A percentile compares a stretch with the other conserved stretches of the same genome.
Conservation (phyloP, 1,140 invertebrate genomes). For the Drosophila nigromelanica region DNA sequence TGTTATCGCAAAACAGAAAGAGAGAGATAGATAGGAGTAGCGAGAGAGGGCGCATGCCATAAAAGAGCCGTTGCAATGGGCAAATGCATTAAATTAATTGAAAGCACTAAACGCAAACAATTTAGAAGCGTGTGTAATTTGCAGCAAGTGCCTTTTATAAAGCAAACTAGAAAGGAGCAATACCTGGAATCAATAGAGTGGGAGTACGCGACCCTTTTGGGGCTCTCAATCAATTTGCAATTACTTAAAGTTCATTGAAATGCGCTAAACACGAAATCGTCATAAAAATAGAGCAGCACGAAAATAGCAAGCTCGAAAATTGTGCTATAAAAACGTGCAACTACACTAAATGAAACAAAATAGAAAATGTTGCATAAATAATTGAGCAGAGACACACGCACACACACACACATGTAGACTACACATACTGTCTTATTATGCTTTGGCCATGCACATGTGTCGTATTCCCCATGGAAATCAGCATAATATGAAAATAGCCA, state of each 20-base stretch:
- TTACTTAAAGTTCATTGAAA: constrained; percentile 74
- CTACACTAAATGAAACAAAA: constrained; percentile 54
- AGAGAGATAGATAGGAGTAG: neutral
- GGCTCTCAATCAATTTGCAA: constrained; percentile 79
- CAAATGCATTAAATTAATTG: constrained; percentile 77
- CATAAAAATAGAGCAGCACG: constrained; percentile 65
- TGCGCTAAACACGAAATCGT: constrained; percentile 76
- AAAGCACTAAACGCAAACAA: constrained; percentile 74
- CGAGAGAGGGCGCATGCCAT: neutral
- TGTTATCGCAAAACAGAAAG: constrained; percentile 16
- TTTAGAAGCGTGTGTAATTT: constrained; percentile 63
- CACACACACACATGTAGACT: neutral
- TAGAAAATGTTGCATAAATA: constrained; percentile 71
- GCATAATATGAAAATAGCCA: constrained; percentile 71
- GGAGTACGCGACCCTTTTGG: neutral
- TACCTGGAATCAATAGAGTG: neutral
- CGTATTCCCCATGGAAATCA: constrained; percentile 81
- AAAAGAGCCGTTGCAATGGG: constrained; percentile 30
- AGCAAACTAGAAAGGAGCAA: neutral
- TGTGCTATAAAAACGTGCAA: constrained; percentile 65
- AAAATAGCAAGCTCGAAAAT: constrained; percentile 39
- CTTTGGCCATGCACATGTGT: constrained; percentile 58
- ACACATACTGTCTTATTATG: constrained; percentile 2
- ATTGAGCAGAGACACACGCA: constrained; percentile 48
- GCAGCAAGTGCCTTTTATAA: constrained; percentile 30